Evolutionary conservation across 2,888 invertebrate genomes (phyloP).

Genomic region (Drymonia ruficornis): DNA sequence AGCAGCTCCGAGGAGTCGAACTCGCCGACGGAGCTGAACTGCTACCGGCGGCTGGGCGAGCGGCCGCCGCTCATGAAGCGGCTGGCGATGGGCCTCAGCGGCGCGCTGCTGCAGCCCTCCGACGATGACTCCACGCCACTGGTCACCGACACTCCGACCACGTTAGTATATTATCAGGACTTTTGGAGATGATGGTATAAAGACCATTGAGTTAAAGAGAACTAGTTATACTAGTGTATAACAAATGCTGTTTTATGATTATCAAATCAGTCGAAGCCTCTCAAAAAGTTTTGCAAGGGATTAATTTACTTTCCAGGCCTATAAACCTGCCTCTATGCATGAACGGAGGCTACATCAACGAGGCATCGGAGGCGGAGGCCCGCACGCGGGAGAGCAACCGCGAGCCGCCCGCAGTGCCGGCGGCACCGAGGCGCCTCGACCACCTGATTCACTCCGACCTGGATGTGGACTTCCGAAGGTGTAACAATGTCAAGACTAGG

Average conservation of each 20-base stretch:
- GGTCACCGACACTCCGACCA: constrained; percentile 87
- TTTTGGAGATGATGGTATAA: too few relatives aligned
- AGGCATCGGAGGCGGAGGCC: constrained; percentile 87
- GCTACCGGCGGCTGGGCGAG: constrained; percentile 90
- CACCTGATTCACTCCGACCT: constrained; percentile 46
- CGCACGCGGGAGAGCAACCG: constrained; percentile 70
- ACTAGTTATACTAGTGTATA: too few relatives aligned
- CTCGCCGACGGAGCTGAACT: constrained; percentile 94
- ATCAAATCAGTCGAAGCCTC: too few relatives aligned
- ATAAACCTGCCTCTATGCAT: constrained; percentile 88
- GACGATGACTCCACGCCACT: constrained; percentile 91
- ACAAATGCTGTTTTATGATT: too few relatives aligned
- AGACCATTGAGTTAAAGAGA: too few relatives aligned
- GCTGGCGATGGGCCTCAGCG: constrained; percentile 90
- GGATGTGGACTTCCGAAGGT: constrained; percentile 76
- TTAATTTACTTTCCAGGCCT: constrained; percentile 77
- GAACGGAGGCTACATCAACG: constrained; percentile 92
- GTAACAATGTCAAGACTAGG: constrained; percentile 86
- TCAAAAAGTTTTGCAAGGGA: background rate
- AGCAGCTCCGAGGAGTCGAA: constrained; percentile 94
- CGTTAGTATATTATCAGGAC: constrained; percentile 65
- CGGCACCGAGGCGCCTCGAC: constrained; percentile 48
- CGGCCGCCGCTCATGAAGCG: constrained; percentile 92
- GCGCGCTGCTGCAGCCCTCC: constrained; percentile 74
- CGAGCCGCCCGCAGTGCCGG: constrained; percentile 44